Percentiles rank a stretch among this genome's conserved stretches.
phyloP scores from a whole-genome alignment of 2,797 vertebrate species.

The Scomberomorus guttatus region DNA sequence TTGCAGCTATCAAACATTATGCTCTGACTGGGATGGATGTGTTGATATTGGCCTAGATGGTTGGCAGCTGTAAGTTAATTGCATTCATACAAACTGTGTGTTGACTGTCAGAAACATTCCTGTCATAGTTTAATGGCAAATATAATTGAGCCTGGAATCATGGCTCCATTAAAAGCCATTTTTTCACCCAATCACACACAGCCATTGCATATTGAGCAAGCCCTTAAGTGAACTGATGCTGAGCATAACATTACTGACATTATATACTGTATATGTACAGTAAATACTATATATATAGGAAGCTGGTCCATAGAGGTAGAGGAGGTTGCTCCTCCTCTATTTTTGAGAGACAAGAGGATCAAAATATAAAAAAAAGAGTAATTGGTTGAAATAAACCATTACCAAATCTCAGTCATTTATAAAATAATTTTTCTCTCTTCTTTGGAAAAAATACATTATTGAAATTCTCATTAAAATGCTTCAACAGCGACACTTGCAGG shows the following conservation, averaged over 20 bases:
- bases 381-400: too few species aligned
- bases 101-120: conserved; percentile 4
- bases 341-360: too few species aligned
- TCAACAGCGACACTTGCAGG: too few species aligned
- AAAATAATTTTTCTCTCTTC: too few species aligned
- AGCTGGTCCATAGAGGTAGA: too few species aligned
- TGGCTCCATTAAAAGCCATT: background rate
- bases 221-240: background rate
- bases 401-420: too few species aligned
- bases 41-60: conserved; percentile 9
- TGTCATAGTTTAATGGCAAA: background rate
- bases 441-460: too few species aligned
- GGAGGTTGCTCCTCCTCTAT: too few species aligned
- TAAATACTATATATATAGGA: too few species aligned
- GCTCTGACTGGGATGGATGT: conserved; percentile 39
- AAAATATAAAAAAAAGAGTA: too few species aligned
- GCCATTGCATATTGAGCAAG: background rate
- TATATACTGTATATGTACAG: too few species aligned
- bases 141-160: background rate
- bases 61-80: conserved; percentile 7
- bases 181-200: background rate
- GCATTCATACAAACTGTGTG: background rate
- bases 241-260: background rate
- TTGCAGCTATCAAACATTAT: conserved; percentile 38
- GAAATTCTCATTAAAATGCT: too few species aligned